Percentiles rank a stretch among this genome's conserved stretches.
phyloP scores from a whole-genome alignment of 2,113 vertebrate genomes.

The Antechinus flavipes region DNA sequence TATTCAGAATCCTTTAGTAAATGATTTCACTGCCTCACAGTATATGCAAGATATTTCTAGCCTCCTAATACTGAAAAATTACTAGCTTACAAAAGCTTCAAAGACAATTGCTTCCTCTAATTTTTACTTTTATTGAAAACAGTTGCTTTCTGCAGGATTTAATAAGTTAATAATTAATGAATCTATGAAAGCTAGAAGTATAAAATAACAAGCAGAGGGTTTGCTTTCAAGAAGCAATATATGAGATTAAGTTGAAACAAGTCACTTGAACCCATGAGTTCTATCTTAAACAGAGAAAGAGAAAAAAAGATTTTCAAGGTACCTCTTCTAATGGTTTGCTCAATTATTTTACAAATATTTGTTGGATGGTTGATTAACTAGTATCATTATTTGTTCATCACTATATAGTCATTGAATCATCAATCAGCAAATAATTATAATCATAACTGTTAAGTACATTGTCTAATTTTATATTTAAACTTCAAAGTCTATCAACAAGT shows the following conservation, averaged over 20 bases:
- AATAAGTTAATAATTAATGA: slow-evolving; percentile 74
- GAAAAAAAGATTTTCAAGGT: not conserved
- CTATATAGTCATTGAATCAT: not conserved
- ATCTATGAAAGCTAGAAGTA: slow-evolving; percentile 69
- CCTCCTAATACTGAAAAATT: not conserved
- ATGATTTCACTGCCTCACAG: slow-evolving; percentile 12
- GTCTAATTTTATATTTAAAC: not conserved
- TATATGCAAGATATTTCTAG: not conserved
- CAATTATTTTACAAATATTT: not conserved
- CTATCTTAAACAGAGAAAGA: not conserved
- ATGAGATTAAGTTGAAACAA: slow-evolving; percentile 64
- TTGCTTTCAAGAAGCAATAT: slow-evolving; percentile 65
- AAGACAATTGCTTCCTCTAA: slow-evolving; percentile 61
- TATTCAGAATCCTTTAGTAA: slow-evolving; percentile 41
- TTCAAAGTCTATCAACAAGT: not conserved
- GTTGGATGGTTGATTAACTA: not conserved
- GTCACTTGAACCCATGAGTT: slow-evolving; percentile 36
- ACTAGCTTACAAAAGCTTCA: slow-evolving; percentile 50
- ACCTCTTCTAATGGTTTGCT: not conserved
- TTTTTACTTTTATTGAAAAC: slow-evolving; percentile 55
- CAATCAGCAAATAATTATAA: not conserved
- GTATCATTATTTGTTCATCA: not conserved
- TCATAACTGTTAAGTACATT: not conserved
- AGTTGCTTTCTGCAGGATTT: slow-evolving; percentile 67
- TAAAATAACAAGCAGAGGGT: slow-evolving; percentile 65